A percentile compares a stretch with the other conserved stretches of the same genome.
Conservation (phyloP, 2,113 vertebrate genomes). For the Xerus inauris region DNA sequence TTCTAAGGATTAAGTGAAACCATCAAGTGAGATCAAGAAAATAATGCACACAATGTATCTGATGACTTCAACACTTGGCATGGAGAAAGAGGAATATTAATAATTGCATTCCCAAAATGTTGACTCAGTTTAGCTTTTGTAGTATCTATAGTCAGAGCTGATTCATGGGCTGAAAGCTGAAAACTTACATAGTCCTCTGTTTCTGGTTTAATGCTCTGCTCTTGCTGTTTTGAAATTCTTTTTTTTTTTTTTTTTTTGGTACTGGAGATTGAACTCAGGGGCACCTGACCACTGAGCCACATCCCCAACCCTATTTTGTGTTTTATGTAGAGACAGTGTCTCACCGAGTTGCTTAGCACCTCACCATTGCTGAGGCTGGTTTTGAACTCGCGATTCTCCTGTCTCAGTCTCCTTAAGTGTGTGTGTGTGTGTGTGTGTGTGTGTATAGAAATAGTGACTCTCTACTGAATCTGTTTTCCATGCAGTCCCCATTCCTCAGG, state of each 20-base stretch:
- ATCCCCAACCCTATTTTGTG: no score
- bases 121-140: not conserved
- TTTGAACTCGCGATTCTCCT: no score
- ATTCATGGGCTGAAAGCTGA: no score
- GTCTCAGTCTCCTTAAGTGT: no score
- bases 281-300: no score
- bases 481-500: not conserved
- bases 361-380: no score
- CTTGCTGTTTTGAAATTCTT: not conserved
- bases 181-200: accelerated
- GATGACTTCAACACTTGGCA: not conserved
- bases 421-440: no score
- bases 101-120: not conserved
- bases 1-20: not conserved
- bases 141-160: not conserved
- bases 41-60: not conserved
- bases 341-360: no score
- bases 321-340: no score
- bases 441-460: no score
- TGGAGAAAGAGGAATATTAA: not conserved
- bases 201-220: not conserved
- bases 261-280: no score
- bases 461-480: not conserved
- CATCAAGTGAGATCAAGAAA: not conserved
- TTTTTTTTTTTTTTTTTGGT: no score